These are phyloP conservation scores for Nemotelus pantherinus DNA, from an alignment of 2,888 invertebrate genomes.

Conservation along the genomic window DNA sequence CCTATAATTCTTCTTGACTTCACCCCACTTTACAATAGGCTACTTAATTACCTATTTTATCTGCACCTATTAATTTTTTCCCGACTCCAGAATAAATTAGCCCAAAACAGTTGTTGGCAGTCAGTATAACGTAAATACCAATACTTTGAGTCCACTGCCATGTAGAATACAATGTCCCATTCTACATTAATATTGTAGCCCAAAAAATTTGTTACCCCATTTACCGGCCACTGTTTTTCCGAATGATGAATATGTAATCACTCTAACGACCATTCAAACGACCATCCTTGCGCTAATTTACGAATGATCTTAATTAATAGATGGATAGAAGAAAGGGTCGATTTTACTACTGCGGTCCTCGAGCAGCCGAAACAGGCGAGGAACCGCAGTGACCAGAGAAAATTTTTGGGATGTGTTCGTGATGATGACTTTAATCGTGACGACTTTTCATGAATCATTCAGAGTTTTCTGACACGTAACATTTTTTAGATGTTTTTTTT, in stretches of 20 bases:
- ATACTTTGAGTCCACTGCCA: no score
- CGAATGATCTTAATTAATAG: constrained; percentile 29
- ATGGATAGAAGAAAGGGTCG: not conserved
- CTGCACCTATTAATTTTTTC: constrained; percentile 6
- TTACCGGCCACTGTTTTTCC: constrained; percentile 1
- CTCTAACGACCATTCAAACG: constrained; percentile 33
- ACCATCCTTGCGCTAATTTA: constrained; percentile 15
- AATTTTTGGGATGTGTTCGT: no score
- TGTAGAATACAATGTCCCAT: not conserved
- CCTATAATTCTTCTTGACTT: constrained; percentile 15
- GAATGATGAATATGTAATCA: constrained; percentile 35
- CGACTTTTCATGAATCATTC: no score
- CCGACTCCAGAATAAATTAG: no score
- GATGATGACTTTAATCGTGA: no score
- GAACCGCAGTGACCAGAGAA: no score
- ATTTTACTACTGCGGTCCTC: not conserved
- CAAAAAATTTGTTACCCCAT: constrained; percentile 35
- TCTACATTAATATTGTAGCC: not conserved
- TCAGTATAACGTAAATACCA: no score
- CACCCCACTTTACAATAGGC: no score
- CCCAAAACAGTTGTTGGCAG: no score
- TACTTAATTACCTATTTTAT: not conserved
- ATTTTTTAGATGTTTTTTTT: no score
- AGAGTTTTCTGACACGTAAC: no score
- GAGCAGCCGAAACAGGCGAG: no score